phyloP scores from a whole-genome alignment of 2,888 invertebrate genomes.

The Nymphalis c-album region DNA sequence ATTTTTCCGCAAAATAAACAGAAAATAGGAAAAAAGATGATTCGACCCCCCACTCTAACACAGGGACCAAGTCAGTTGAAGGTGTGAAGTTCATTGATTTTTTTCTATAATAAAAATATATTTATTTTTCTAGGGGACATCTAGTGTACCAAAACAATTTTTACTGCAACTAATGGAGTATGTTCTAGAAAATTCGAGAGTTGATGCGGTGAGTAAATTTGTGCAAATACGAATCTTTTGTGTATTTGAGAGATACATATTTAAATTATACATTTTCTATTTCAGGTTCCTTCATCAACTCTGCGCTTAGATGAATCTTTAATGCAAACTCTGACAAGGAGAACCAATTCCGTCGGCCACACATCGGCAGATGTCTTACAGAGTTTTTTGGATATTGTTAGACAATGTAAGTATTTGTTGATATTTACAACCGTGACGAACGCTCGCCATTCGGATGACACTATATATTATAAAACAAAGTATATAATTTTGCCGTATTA shows the following conservation, averaged over 20 bases:
- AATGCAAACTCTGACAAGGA: constrained; percentile 15
- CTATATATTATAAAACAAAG: too few species aligned
- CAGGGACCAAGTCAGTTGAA: too few species aligned
- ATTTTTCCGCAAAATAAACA: too few species aligned
- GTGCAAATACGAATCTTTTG: too few species aligned
- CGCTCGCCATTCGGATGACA: neutral
- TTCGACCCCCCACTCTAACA: too few species aligned
- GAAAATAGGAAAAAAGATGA: too few species aligned
- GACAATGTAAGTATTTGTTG: constrained; percentile 16
- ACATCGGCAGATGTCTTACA: constrained; percentile 22
- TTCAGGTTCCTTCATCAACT: constrained; percentile 9
- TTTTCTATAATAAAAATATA: neutral
- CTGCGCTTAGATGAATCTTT: constrained; percentile 12
- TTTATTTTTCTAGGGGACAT: constrained; percentile 38
- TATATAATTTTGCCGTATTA: too few species aligned
- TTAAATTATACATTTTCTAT: neutral
- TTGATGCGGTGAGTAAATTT: neutral
- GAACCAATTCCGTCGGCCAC: constrained; percentile 8
- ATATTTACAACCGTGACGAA: neutral
- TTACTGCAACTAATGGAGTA: constrained; percentile 34
- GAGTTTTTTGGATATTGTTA: constrained; percentile 17
- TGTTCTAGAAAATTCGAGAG: constrained; percentile 7
- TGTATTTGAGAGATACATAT: too few species aligned
- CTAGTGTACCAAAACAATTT: constrained; percentile 37
- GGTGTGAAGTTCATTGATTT: neutral